Base-by-base conservation (phyloP, 2,797 vertebrate species). In the Enteromius treurensis region DNA sequence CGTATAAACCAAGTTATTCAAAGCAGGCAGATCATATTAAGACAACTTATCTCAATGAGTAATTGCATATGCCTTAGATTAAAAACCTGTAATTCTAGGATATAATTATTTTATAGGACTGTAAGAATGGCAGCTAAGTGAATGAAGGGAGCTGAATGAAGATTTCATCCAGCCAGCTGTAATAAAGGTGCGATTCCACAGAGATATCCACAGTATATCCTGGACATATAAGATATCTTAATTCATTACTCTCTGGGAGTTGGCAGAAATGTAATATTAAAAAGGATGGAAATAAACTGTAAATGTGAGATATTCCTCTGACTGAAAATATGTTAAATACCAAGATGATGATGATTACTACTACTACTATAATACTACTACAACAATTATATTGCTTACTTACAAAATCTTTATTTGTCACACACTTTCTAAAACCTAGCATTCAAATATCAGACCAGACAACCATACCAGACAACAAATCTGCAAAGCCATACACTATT, bases 111-210 rank as follows among this genome's bases (percentile, higher is more conserved):
- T 82, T 85, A 85, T 80, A 84, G 51, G 69, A 88, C 45, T 84
- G 83, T 85, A 85, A 85, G 87, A 58, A 85, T 70, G 67, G 85
- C 73, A 80, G 64, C 81, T 67, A 26, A 76, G 49, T 68, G 49
- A 81, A 74, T 73, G 68, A 81, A 86, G 73, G 49, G 73, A 91
- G 88, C 78, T 88, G 91, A 92, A 93, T 93, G 88, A 93, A 92
- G 89, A 91, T 93, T 94, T 94, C 92, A 93, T 92, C 91, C 90
- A 92, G 92, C 92, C 91, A 90, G 91, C 91, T 92, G 87, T 87
- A 88, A 85, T 85, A 88, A 81, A 87, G 85, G 82, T 90, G 89
- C 86, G 90, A 92, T 90, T 91, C 91, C 85, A 80, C 85, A 71
- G 92, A 92, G 92, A 90, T 84, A 75, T 87, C 89, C 84, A 55